A percentile compares a stretch with the other conserved stretches of the same genome.
phyloP scores from a whole-genome alignment of 2,888 invertebrate species.

The Meghimatium bilineatum region DNA sequence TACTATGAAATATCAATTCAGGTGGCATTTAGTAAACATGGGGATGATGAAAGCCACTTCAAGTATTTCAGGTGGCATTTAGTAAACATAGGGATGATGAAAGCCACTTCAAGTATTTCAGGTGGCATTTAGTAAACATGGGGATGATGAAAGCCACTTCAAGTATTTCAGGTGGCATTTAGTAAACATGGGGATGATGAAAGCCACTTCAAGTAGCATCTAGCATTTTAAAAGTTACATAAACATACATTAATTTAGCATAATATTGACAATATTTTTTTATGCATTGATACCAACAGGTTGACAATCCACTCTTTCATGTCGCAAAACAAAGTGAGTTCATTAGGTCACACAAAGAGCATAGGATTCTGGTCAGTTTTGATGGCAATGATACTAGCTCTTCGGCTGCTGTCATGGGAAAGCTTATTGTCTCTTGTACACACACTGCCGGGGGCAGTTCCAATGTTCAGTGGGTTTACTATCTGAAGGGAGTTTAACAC shows the following conservation, averaged over 20 bases:
- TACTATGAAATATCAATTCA: too few species aligned
- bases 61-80: too few species aligned
- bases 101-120: too few species aligned
- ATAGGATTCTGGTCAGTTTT: constrained; percentile 77
- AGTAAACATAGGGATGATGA: too few species aligned
- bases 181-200: too few species aligned
- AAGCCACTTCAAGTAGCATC: too few species aligned
- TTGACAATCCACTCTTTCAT: constrained; percentile 78
- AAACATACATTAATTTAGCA: background rate
- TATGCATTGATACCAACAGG: constrained; percentile 52
- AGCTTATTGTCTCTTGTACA: constrained; percentile 75
- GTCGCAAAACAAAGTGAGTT: constrained; percentile 76
- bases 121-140: too few species aligned
- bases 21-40: too few species aligned
- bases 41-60: too few species aligned
- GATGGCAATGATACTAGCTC: constrained; percentile 74
- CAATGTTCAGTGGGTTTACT: constrained; percentile 77
- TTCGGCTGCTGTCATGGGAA: constrained; percentile 76
- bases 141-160: too few species aligned
- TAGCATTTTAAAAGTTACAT: too few species aligned
- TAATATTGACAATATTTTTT: background rate
- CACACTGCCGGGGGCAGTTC: constrained; percentile 73
- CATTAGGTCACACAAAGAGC: constrained; percentile 77
- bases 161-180: too few species aligned
- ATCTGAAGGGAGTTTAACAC: constrained; percentile 74